Percentiles rank a stretch among this genome's conserved stretches.
Evolutionary conservation across 2,113 vertebrate species (phyloP).

Genomic region (Rutilus rutilus): DNA sequence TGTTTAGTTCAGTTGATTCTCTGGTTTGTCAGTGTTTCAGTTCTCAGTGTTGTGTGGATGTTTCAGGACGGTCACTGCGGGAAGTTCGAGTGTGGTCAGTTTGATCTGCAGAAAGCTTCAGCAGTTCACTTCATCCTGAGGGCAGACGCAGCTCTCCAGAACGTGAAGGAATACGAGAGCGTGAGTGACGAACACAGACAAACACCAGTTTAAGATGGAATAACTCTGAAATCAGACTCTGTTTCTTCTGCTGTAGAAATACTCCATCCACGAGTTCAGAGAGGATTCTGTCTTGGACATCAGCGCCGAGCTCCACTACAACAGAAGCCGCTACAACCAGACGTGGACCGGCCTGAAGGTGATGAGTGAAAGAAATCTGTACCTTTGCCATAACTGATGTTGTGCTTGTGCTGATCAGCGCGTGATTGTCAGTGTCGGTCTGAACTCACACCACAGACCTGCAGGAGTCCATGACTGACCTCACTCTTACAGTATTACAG

Average conservation of each 20-base stretch:
- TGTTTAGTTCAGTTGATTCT: not conserved
- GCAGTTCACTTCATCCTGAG: not conserved
- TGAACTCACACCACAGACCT: not conserved
- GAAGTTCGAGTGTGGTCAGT: constrained; percentile 1
- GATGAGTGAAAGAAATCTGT: not conserved
- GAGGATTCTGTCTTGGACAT: not conserved
- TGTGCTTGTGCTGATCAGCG: not conserved
- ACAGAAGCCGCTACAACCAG: constrained; percentile 40
- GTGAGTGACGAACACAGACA: constrained; percentile 17
- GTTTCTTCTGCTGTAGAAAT: constrained; percentile 27
- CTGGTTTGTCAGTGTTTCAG: not conserved
- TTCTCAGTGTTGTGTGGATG: not conserved
- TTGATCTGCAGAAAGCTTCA: not conserved
- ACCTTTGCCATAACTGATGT: not conserved
- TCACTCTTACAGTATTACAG: not conserved
- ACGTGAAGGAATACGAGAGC: not conserved
- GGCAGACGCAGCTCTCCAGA: not conserved
- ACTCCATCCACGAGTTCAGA: constrained; percentile 20
- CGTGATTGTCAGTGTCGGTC: not conserved
- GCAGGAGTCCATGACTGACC: too few species aligned
- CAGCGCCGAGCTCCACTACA: constrained; percentile 20
- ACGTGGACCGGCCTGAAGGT: not conserved
- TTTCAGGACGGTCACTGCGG: not conserved
- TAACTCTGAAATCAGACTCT: too few species aligned
- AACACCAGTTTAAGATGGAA: not conserved